Base-by-base conservation (phyloP, 2,797 vertebrate species). In the Poeciliopsis gracilis region DNA sequence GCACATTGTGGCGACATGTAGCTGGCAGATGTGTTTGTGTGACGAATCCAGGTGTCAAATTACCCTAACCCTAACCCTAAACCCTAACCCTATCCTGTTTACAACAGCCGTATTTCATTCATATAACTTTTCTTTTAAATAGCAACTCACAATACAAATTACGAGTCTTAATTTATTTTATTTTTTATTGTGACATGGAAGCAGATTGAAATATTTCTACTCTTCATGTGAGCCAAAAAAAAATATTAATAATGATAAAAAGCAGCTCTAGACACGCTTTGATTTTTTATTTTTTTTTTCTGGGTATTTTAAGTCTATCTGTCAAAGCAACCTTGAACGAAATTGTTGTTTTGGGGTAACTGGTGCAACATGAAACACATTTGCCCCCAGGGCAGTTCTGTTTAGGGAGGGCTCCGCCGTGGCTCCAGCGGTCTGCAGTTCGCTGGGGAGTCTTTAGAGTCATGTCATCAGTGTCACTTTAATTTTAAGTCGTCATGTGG, bases 361-460 rank as follows among this genome's bases (percentile, higher is more conserved):
- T 86, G 78, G 86, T 85, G 87, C 88, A 88, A 85, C 87, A 91
- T 86, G 82, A 85, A 88, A 82, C 79, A 38, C 70, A 75, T 76
- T 86, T 75, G 82, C 87, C 90, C 82, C n/a, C 4, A 1, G 85
- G 91, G 87, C 87, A 81, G 76, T 70, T 87, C 82, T 84, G 87
- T 92, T 88, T 91, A 83, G 78, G 78, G 87, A 87, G 86, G 84
- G 84, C 83, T 90, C 73, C 59, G 10, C 86, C 89, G 83, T 66
- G 92, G 90, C 93, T 93, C 92, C 91, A 90, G 91, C 49, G 87
- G 91, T 94, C 89, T 91, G 74, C 78, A 76, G 79, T 82, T 78
- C 81, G 87, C 46, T 28, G 71, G 77, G 85, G 84, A 89, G 86
- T 86, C 86, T 82, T 86, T 88, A 88, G 77, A 91, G 84, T 87